Conservation (phyloP, 2,113 vertebrate genomes). For the Pteropus alecto region DNA sequence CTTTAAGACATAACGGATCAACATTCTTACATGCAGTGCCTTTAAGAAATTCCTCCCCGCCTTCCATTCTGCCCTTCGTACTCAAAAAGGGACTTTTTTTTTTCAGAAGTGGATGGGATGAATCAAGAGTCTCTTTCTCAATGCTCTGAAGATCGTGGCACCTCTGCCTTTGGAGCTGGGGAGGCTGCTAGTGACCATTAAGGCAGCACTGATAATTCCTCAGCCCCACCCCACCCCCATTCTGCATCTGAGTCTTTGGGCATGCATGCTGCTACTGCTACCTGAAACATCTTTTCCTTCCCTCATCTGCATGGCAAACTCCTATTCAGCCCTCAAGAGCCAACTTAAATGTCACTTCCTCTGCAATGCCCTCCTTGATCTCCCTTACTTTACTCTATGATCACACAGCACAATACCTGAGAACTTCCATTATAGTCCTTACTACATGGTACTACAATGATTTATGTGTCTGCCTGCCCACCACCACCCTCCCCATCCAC, state of each 20-base stretch:
- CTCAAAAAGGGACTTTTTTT: background rate
- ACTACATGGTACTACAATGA: background rate
- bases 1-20: too few relatives aligned
- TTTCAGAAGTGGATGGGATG: background rate
- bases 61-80: background rate
- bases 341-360: background rate
- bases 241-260: background rate
- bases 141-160: background rate
- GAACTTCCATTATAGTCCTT: background rate
- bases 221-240: background rate
- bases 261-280: background rate
- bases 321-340: background rate
- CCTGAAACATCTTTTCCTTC: background rate
- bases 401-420: background rate
- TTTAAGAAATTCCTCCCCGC: background rate
- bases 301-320: background rate
- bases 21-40: background rate
- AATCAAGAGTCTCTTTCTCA: background rate
- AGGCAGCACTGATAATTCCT: background rate
- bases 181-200: background rate
- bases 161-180: background rate
- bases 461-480: background rate
- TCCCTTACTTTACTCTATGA: background rate
- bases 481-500: background rate
- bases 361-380: constrained; percentile 26